These are phyloP conservation scores for Ecliptopera silaceata DNA, from an alignment of 2,888 invertebrate genomes.

Conservation along the genomic window DNA sequence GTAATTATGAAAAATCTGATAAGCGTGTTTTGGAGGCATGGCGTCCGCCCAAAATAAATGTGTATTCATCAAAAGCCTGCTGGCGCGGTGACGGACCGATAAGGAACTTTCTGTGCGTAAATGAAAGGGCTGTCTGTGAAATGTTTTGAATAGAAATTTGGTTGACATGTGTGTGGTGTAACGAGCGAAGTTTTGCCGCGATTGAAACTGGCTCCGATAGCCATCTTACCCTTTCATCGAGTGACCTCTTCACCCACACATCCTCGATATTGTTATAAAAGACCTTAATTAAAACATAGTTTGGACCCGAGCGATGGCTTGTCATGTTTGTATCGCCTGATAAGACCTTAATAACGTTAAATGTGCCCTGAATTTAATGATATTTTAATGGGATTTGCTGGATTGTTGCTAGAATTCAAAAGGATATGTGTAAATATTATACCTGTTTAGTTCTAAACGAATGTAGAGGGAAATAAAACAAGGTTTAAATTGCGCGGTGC, in stretches of 20 bases:
- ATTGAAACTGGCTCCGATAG: slow-evolving; percentile 73
- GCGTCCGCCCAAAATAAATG: slow-evolving; percentile 29
- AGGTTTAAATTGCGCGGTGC: background rate
- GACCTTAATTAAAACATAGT: slow-evolving; percentile 73
- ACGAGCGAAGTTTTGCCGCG: slow-evolving; percentile 70
- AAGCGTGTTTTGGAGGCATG: slow-evolving; percentile 23
- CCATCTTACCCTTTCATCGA: slow-evolving; percentile 69
- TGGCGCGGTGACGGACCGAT: slow-evolving; percentile 40
- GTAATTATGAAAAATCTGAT: slow-evolving; percentile 32
- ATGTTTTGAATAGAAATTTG: slow-evolving; percentile 60
- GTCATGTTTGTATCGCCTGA: slow-evolving; percentile 43
- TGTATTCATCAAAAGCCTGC: slow-evolving; percentile 34
- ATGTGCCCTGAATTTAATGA: slow-evolving; percentile 21
- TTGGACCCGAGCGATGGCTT: slow-evolving; percentile 44
- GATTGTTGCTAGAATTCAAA: background rate
- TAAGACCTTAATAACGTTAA: slow-evolving; percentile 47
- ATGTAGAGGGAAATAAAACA: background rate
- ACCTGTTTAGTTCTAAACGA: background rate
- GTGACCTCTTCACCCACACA: slow-evolving; percentile 56
- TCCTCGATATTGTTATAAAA: slow-evolving; percentile 57
- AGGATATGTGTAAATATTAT: background rate
- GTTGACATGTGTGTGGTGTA: slow-evolving; percentile 60
- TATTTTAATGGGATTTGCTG: background rate
- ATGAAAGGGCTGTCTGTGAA: slow-evolving; percentile 60
- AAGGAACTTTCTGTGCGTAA: slow-evolving; percentile 50